Conservation (phyloP, 2,888 invertebrate genomes). For the Acanthosepion esculentum region DNA sequence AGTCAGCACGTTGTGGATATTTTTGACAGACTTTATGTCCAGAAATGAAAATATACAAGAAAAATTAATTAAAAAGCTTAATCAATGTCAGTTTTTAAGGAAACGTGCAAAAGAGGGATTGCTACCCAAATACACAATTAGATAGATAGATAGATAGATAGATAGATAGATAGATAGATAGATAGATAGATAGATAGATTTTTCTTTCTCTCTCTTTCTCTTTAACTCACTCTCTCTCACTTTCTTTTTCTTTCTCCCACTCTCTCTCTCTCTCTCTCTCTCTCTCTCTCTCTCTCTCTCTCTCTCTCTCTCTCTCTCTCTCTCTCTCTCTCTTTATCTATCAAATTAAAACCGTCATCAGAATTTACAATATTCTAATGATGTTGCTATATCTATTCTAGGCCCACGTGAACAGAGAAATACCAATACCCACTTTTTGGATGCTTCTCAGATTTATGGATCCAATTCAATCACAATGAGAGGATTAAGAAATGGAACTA, state of each 20-base stretch:
- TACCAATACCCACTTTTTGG: slow-evolving; percentile 55
- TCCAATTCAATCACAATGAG: slow-evolving; percentile 50
- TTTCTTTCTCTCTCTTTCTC: neutral
- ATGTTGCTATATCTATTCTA: slow-evolving; percentile 45
- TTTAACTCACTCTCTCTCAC: too few relatives aligned
- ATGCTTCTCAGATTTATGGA: slow-evolving; percentile 56
- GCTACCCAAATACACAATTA: too few relatives aligned
- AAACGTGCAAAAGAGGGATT: too few relatives aligned
- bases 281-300: neutral
- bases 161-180: too few relatives aligned
- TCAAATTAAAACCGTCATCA: neutral
- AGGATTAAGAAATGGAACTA: slow-evolving; percentile 49
- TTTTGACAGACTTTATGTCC: too few relatives aligned
- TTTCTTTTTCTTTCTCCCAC: too few relatives aligned
- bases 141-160: too few relatives aligned
- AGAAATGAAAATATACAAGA: too few relatives aligned
- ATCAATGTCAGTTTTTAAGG: too few relatives aligned
- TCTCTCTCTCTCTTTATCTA: neutral
- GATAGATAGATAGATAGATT: too few relatives aligned
- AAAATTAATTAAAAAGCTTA: too few relatives aligned
- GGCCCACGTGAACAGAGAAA: slow-evolving; percentile 56
- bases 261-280: neutral
- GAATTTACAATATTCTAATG: neutral
- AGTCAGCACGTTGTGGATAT: too few relatives aligned
- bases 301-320: neutral